These are phyloP conservation scores for Amaurobius ferox DNA, from an alignment of 2,888 invertebrate species.

Conservation along the genomic window DNA sequence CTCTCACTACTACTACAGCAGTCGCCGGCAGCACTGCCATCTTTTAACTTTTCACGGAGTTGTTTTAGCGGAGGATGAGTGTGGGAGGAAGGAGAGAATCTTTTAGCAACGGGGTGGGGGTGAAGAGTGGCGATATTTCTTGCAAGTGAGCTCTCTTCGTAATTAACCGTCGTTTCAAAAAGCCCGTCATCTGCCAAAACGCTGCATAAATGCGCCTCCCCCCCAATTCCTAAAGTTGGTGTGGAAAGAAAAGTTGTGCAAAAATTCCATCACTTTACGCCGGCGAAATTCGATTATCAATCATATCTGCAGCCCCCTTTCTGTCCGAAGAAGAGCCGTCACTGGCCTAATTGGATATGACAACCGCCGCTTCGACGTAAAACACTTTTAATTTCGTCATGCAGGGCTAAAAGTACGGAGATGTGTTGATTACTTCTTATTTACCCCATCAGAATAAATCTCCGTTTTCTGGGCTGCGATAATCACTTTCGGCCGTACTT, in stretches of 20 bases:
- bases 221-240: slow-evolving; percentile 6
- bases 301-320: slow-evolving; percentile 22
- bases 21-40: slow-evolving; percentile 12
- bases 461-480: slow-evolving; percentile 32
- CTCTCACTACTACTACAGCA: neutral
- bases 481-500: no score
- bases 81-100: neutral
- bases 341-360: slow-evolving; percentile 64
- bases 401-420: slow-evolving; percentile 42
- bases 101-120: neutral
- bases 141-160: slow-evolving; percentile 37
- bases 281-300: slow-evolving; percentile 68
- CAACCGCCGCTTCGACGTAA: slow-evolving; percentile 57
- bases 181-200: slow-evolving; percentile 54
- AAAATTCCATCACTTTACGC: slow-evolving; percentile 63
- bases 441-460: slow-evolving; percentile 67
- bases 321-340: slow-evolving; percentile 35
- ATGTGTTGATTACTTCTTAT: slow-evolving; percentile 51
- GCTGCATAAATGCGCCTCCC: slow-evolving; percentile 50
- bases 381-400: slow-evolving; percentile 66
- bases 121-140: slow-evolving; percentile 48
- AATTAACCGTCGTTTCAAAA: slow-evolving; percentile 70
- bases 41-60: slow-evolving; percentile 66
- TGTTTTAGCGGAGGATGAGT: slow-evolving; percentile 30
- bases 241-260: slow-evolving; percentile 28